Conservation (phyloP, 1,140 invertebrate genomes). For the Aphelinus certus region DNA sequence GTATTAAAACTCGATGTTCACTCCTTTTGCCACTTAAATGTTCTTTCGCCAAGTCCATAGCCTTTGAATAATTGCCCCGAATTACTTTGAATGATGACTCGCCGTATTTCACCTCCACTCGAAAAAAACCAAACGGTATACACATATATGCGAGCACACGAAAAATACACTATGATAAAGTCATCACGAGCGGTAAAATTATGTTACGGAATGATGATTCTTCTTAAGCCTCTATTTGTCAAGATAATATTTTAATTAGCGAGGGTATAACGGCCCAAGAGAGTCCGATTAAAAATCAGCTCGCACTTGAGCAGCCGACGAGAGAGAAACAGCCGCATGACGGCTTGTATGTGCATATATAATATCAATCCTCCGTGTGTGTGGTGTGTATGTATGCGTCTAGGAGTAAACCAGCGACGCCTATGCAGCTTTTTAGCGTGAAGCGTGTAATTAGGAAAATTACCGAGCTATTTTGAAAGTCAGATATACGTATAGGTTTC, state of each 20-base stretch:
- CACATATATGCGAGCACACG: too few relatives aligned
- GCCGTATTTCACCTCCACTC: too few relatives aligned
- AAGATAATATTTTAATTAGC: constrained; percentile 32
- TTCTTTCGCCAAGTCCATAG: too few relatives aligned
- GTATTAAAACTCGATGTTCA: too few relatives aligned
- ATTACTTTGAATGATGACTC: too few relatives aligned
- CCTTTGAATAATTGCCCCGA: too few relatives aligned
- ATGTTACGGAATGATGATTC: constrained; percentile 23
- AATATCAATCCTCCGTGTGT: constrained; percentile 3
- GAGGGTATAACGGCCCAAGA: background rate
- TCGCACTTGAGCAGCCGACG: background rate
- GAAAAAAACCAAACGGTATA: too few relatives aligned
- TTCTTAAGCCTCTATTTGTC: constrained; percentile 21
- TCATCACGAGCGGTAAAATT: constrained; percentile 39
- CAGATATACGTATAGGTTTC: constrained; percentile 37
- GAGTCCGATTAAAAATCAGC: constrained; percentile 23
- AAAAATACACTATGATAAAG: constrained; percentile 40
- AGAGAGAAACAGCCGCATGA: constrained; percentile 4
- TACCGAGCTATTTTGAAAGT: constrained; percentile 38
- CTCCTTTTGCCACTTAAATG: too few relatives aligned
- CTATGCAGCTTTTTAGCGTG: constrained; percentile 20
- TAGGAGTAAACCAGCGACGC: constrained; percentile 4
- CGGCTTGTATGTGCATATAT: background rate
- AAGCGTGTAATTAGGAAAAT: constrained; percentile 37
- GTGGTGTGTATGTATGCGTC: too few relatives aligned